Evolutionary conservation across 2,888 invertebrate species (phyloP), one percentile per base, ranked within the genome.

Genomic region (Nomada flava): DNA sequence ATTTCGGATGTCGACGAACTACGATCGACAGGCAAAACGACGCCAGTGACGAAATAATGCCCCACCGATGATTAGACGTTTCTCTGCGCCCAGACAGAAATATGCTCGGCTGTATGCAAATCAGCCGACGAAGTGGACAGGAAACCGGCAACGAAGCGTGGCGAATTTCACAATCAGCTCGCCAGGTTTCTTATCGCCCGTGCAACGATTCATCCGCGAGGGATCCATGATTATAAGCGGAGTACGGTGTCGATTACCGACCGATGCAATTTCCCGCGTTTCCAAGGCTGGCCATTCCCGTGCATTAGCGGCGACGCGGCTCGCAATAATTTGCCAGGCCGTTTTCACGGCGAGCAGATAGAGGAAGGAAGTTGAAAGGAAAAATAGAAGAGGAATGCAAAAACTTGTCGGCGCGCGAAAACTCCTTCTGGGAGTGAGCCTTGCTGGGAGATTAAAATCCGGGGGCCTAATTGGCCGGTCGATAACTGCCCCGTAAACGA

Each of bases 401-500:
- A 64, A 80, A 83, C 42, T 71, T 62, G 81, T 52, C 63, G 47
- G 62, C 75, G 75, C 77, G 77, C n/a, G 69, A 75, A 76, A 63
- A 36, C 63, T 62, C 64, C 18, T 50, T 15, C 69, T 47, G 9
- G n/a, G 64, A 20, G 63, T 50, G 26, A 44, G 26, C 55, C 44
- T 20, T 59, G 62, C n/a, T 26, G 75, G 36, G 29, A 77, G 74
- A 88, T 88, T 85, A 85, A 86, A 86, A 76, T 85, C 78, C 47
- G 59, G 29, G 52, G 76, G 70, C 80, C 75, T 81, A 82, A 88
- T 85, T 85, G 76, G 60, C 80, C 62, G 52, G 65, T 50, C 85
- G 82, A 78, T 88, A 88, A 88, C 86, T 86, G 67, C 71, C 65
- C n/a, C 55, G 67, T 59, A 69, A 85, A 79, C 60, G 67, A 74